Percentiles rank a stretch among this genome's conserved stretches.
phyloP scores from a whole-genome alignment of 2,888 invertebrate genomes.

The Hirtodrosophila trivittata region DNA sequence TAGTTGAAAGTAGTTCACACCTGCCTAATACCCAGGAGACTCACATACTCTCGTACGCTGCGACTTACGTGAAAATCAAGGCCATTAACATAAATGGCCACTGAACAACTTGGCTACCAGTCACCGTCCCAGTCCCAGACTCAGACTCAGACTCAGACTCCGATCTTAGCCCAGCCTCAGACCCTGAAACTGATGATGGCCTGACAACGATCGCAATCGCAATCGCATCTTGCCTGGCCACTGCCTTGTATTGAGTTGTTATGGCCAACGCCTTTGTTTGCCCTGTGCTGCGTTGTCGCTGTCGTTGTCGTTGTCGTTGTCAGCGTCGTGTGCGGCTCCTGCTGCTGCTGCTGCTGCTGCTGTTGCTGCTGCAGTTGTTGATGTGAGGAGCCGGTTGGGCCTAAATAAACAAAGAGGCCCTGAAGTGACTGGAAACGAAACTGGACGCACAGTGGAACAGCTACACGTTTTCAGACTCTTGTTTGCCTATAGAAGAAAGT shows the following conservation, averaged over 20 bases:
- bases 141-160: slow-evolving; percentile 2
- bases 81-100: slow-evolving; percentile 73
- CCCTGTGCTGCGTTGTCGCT: slow-evolving; percentile 47
- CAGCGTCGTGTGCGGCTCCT: slow-evolving; percentile 71
- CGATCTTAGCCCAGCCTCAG: slow-evolving; percentile 3
- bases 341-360: slow-evolving; percentile 33
- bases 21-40: slow-evolving; percentile 41
- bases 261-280: slow-evolving; percentile 77
- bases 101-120: slow-evolving; percentile 34
- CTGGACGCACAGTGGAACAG: slow-evolving; percentile 24
- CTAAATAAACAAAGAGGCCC: slow-evolving; percentile 67
- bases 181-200: slow-evolving; percentile 23
- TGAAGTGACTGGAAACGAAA: slow-evolving; percentile 10
- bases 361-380: slow-evolving; percentile 31
- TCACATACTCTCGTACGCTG: slow-evolving; percentile 7
- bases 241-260: slow-evolving; percentile 71
- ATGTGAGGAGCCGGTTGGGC: slow-evolving; percentile 67
- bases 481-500: neutral
- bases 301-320: slow-evolving; percentile 41
- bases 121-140: slow-evolving; percentile 10
- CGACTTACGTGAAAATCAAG: slow-evolving; percentile 68
- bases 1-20: slow-evolving; percentile 74
- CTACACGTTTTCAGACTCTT: neutral
- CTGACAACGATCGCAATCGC: slow-evolving; percentile 55
- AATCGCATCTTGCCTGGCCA: slow-evolving; percentile 46